Conservation (phyloP, 2,113 vertebrate genomes). For the Spea bombifrons region DNA sequence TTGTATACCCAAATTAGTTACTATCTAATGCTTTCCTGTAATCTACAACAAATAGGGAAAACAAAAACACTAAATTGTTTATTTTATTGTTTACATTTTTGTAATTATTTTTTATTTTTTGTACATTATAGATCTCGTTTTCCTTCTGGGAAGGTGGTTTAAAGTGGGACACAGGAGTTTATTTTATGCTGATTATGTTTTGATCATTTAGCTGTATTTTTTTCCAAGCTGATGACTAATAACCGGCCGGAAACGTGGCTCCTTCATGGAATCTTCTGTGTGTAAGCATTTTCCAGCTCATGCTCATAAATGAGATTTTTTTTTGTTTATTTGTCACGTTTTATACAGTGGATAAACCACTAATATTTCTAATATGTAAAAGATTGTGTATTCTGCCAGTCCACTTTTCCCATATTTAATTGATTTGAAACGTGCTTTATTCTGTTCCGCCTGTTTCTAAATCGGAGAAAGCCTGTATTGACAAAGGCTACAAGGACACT, state of each 20-base stretch:
- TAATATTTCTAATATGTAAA: neutral
- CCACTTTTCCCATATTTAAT: neutral
- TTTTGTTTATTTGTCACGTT: too few relatives aligned
- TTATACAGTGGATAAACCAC: slow-evolving; percentile 1
- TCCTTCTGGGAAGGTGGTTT: too few relatives aligned
- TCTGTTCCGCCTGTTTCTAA: neutral
- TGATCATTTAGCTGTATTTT: neutral
- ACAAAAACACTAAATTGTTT: too few relatives aligned
- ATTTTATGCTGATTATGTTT: neutral
- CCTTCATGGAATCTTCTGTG: neutral
- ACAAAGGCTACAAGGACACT: neutral
- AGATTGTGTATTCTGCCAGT: neutral
- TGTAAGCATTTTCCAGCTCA: neutral
- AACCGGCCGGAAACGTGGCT: neutral
- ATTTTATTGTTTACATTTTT: too few relatives aligned
- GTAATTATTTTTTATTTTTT: too few relatives aligned
- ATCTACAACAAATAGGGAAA: too few relatives aligned
- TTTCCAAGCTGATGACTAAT: neutral
- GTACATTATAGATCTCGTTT: too few relatives aligned
- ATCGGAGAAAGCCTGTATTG: slow-evolving; percentile 2
- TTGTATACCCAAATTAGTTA: too few relatives aligned
- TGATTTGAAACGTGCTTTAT: neutral
- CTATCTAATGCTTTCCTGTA: too few relatives aligned
- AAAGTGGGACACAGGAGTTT: neutral
- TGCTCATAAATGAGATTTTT: neutral